Conservation (phyloP, 2,113 vertebrate species). For the Lasiurus borealis region DNA sequence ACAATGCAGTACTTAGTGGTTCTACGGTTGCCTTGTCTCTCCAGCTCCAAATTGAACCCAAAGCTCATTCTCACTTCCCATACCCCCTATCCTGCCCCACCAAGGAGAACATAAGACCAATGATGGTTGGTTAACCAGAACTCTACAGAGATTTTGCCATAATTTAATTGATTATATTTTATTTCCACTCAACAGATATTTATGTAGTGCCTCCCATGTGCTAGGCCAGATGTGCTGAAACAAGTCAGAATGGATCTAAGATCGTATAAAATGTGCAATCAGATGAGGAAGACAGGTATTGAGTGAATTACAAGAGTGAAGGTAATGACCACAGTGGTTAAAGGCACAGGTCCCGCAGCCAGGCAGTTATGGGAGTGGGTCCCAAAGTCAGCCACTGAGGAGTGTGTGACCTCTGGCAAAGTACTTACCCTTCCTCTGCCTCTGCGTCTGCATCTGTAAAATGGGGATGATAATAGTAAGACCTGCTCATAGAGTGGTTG, state of each 20-base stretch:
- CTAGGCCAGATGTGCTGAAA: background rate
- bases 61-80: background rate
- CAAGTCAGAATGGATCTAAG: background rate
- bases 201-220: background rate
- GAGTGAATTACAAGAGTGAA: background rate
- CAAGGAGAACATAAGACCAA: background rate
- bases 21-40: background rate
- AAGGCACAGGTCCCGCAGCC: background rate
- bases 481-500: background rate
- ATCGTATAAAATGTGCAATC: background rate
- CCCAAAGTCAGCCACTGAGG: background rate
- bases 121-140: background rate
- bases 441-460: slow-evolving; percentile 1
- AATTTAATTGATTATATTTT: background rate
- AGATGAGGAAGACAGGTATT: background rate
- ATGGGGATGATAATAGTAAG: background rate
- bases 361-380: background rate
- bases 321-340: background rate
- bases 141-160: background rate
- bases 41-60: background rate
- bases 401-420: background rate
- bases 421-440: background rate
- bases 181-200: background rate
- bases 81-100: accelerated
- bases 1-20: background rate